A percentile compares a stretch with the other conserved stretches of the same genome.
Evolutionary conservation across 2,797 vertebrate species (phyloP).

Genomic region (Dipus sagitta): DNA sequence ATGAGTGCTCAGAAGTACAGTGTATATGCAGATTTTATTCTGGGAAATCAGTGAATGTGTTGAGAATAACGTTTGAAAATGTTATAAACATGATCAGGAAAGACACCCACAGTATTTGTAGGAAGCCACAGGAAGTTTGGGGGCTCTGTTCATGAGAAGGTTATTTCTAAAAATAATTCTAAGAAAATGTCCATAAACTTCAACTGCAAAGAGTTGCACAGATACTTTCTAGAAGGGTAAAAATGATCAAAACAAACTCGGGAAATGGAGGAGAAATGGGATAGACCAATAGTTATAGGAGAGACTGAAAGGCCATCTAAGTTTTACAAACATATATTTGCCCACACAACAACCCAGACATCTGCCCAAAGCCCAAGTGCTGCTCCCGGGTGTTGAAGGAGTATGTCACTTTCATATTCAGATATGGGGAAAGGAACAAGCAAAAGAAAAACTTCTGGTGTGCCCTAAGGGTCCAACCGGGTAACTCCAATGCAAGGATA

Average conservation of each 20-base stretch:
- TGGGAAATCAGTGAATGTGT: neutral
- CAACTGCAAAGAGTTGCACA: neutral
- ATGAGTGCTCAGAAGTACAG: neutral
- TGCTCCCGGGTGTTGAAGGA: neutral
- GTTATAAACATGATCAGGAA: neutral
- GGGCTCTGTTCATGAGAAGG: neutral
- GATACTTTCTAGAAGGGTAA: neutral
- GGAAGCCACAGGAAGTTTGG: neutral
- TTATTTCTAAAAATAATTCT: slow-evolving; percentile 27
- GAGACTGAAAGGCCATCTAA: neutral
- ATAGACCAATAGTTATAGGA: neutral
- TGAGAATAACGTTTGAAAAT: slow-evolving; percentile 35
- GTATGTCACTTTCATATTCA: neutral
- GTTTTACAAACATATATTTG: neutral
- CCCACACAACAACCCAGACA: neutral
- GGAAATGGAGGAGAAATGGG: neutral
- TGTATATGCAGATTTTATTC: neutral
- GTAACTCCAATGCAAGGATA: neutral
- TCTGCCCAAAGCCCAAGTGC: neutral
- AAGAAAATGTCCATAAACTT: neutral
- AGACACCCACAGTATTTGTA: neutral
- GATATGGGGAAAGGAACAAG: neutral
- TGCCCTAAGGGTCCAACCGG: slow-evolving; percentile 10
- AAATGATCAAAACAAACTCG: neutral
- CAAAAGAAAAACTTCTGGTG: neutral